A percentile compares a stretch with the other conserved stretches of the same genome.
Conservation (phyloP, 2,113 vertebrate species). For the Dipodomys ordii region DNA sequence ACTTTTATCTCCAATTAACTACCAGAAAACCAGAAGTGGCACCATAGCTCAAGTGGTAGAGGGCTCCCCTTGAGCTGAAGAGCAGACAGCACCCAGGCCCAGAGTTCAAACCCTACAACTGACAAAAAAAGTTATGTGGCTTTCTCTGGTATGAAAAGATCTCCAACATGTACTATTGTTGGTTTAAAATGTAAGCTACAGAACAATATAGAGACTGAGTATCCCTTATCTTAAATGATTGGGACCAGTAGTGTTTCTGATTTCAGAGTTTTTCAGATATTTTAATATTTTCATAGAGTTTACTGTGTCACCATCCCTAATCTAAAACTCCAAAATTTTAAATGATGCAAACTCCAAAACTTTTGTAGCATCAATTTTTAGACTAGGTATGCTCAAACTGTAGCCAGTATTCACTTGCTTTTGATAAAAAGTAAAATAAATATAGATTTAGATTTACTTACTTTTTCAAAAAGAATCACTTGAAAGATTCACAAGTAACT, state of each 20-base stretch:
- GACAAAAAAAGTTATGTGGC: neutral
- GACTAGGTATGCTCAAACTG: neutral
- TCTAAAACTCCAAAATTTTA: neutral
- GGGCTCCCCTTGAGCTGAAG: too few relatives aligned
- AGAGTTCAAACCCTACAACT: too few relatives aligned
- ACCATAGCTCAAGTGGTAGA: too few relatives aligned
- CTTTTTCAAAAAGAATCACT: constrained; percentile 46
- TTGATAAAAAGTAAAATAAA: neutral
- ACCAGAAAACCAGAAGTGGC: too few relatives aligned
- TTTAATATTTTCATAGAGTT: neutral
- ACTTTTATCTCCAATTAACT: too few relatives aligned
- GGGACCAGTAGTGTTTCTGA: neutral
- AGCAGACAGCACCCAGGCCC: too few relatives aligned
- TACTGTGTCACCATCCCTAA: neutral
- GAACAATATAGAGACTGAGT: neutral
- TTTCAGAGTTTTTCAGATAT: neutral
- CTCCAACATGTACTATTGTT: neutral
- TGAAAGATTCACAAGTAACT: constrained; percentile 28
- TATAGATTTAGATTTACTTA: constrained; percentile 20
- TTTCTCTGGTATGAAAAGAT: constrained; percentile 39
- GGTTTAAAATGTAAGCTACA: constrained; percentile 38
- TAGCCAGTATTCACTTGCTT: neutral
- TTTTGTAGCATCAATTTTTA: neutral
- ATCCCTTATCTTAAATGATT: neutral
- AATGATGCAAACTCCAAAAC: neutral